Conservation (phyloP, 2,113 vertebrate genomes). For the Anoplopoma fimbria region DNA sequence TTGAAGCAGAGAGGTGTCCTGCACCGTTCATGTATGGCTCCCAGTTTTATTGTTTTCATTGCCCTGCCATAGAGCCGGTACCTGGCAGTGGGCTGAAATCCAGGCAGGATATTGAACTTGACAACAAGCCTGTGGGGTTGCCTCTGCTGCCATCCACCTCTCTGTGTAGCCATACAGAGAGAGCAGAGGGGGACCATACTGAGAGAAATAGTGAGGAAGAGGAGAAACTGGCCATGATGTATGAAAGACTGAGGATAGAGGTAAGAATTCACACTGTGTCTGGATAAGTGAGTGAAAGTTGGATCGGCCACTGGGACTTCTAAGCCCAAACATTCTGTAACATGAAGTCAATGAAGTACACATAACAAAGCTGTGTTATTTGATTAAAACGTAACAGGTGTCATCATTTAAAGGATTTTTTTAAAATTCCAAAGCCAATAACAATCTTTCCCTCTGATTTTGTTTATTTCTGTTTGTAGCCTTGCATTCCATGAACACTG, state of each 20-base stretch:
- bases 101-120: constrained; percentile 54
- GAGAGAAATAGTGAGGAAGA: constrained; percentile 77
- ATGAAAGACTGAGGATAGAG: constrained; percentile 87
- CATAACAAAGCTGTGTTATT: background rate
- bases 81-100: constrained; percentile 44
- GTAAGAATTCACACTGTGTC: constrained; percentile 74
- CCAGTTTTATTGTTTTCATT: constrained; percentile 82
- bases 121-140: constrained; percentile 5
- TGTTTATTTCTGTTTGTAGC: background rate
- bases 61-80: constrained; percentile 52
- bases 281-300: background rate
- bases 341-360: too few species aligned
- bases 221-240: constrained; percentile 86
- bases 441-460: background rate
- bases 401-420: background rate
- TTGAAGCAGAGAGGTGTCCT: constrained; percentile 84
- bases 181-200: background rate
- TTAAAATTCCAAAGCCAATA: background rate
- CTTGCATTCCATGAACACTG: background rate
- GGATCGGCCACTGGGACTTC: background rate
- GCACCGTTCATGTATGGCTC: constrained; percentile 79
- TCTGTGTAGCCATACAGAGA: constrained; percentile 51
- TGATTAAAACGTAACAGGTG: background rate
- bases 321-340: background rate
- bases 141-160: constrained; percentile 11